Base-by-base conservation (phyloP, 2,797 vertebrate species). In the Acestrorhynchus altus region DNA sequence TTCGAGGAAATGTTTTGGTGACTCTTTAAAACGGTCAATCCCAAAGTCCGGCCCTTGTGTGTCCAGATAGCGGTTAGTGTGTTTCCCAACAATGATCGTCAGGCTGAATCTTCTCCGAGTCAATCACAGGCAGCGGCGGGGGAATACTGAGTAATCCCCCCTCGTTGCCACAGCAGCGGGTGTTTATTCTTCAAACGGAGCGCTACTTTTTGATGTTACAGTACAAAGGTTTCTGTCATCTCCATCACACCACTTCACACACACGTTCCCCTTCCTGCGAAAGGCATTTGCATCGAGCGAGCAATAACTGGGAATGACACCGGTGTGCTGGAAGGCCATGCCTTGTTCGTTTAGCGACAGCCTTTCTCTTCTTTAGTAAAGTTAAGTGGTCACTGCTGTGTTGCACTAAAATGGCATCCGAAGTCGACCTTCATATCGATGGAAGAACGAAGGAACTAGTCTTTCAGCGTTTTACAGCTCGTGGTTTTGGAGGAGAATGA, bases 141-240 rank as follows among this genome's bases (percentile, higher is more conserved):
- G 81, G 74, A 76, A 64, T 42, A 52, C 24, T 18, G 35, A 67
- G 22, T 65, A 52, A 66, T 81, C 64, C 84, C 81, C 87, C 85
- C 77, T 54, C 83, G 81, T 84, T 87, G 80, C 80, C 59, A 22
- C 77, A 52, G 78, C 76, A 79, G 68, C 70, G 22, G 52, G 47
- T 81, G 80, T 80, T 79, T 77, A 69, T 82, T 86, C 83, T 86
- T 87, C 84, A 86, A 88, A 87, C 63, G 74, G 72, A 77, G 76
- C 83, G 64, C 69, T 73, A 59, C 67, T 76, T 81, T 92, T 90
- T 92, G 89, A 92, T 88, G 88, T 92, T 89, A 67, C 77, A 84
- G 86, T 89, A 89, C 85, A 90, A 90, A 91, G 85, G 63, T 81
- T 82, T 84, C 77, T 69, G 28, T 83, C 52, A 72, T 63, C 57